Evolutionary conservation across 2,888 invertebrate species (phyloP).

Genomic region (Melanostoma scalare): DNA sequence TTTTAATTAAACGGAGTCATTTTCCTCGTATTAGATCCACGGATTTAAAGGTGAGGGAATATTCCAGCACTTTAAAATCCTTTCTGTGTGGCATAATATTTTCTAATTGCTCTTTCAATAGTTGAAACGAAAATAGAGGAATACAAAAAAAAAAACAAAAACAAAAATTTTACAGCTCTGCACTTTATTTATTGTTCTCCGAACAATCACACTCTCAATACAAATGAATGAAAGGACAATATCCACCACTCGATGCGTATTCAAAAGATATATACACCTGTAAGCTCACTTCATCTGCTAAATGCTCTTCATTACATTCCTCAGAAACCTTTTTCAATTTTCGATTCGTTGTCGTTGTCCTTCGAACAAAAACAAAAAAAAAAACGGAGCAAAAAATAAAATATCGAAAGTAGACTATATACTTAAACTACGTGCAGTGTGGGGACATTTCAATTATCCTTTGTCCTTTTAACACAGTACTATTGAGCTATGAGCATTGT

Average conservation of each 20-base stretch:
- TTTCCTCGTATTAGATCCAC: neutral
- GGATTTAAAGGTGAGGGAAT: no score
- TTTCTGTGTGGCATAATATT: constrained; percentile 8
- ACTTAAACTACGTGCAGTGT: constrained; percentile 19
- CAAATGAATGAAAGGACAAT: constrained; percentile 39
- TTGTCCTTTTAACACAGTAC: constrained; percentile 60
- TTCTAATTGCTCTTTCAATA: constrained; percentile 30
- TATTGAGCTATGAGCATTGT: constrained; percentile 49
- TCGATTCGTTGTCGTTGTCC: constrained; percentile 49
- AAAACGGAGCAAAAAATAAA: constrained; percentile 10
- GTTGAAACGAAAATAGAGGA: neutral
- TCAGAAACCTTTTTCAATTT: constrained; percentile 53
- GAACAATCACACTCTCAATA: constrained; percentile 24
- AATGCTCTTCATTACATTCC: constrained; percentile 67
- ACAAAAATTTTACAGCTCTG: constrained; percentile 10
- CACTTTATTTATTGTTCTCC: constrained; percentile 52
- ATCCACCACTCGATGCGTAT: constrained; percentile 20
- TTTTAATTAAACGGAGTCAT: constrained; percentile 37
- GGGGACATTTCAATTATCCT: constrained; percentile 70
- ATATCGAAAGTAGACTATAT: constrained; percentile 21
- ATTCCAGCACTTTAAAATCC: neutral
- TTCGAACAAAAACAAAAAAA: constrained; percentile 28
- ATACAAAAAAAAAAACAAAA: neutral
- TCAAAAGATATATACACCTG: constrained; percentile 40
- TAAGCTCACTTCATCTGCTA: constrained; percentile 58